These are phyloP conservation scores for Hetaerina americana DNA, from an alignment of 1,140 invertebrate genomes.

Conservation along the genomic window DNA sequence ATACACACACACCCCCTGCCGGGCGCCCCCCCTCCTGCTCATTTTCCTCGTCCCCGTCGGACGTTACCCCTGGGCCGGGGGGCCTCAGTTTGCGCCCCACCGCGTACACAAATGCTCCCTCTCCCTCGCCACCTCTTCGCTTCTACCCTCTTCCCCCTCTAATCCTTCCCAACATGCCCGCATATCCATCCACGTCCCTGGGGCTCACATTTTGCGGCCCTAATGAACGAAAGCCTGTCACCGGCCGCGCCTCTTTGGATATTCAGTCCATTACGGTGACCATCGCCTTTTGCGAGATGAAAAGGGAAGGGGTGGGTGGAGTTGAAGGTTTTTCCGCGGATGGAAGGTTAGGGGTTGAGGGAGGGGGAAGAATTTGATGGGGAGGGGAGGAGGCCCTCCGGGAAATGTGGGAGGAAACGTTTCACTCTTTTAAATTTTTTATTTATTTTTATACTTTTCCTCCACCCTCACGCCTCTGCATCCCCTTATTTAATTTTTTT, in stretches of 20 bases:
- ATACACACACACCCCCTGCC: not conserved
- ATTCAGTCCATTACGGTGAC: not conserved
- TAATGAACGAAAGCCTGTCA: not conserved
- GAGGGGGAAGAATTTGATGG: too few relatives aligned
- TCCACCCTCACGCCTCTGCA: too few relatives aligned
- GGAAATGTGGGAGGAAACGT: too few relatives aligned
- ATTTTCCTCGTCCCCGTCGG: too few relatives aligned
- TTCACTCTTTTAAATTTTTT: too few relatives aligned
- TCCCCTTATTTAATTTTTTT: too few relatives aligned
- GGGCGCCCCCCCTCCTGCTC: not conserved
- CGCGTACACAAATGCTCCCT: too few relatives aligned
- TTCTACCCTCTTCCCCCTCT: not conserved
- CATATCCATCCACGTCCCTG: not conserved
- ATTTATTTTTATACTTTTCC: too few relatives aligned
- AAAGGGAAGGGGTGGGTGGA: too few relatives aligned
- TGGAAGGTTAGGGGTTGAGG: too few relatives aligned
- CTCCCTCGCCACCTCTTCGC: not conserved
- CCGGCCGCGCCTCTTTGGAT: not conserved
- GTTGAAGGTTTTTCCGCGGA: not conserved
- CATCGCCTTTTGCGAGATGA: not conserved
- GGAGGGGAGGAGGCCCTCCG: too few relatives aligned
- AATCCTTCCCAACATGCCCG: not conserved
- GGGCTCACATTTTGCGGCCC: not conserved
- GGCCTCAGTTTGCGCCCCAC: not conserved
- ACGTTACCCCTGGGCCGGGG: not conserved